Base-by-base conservation (phyloP, 2,888 invertebrate genomes). In the Mesochorus sp. region DNA sequence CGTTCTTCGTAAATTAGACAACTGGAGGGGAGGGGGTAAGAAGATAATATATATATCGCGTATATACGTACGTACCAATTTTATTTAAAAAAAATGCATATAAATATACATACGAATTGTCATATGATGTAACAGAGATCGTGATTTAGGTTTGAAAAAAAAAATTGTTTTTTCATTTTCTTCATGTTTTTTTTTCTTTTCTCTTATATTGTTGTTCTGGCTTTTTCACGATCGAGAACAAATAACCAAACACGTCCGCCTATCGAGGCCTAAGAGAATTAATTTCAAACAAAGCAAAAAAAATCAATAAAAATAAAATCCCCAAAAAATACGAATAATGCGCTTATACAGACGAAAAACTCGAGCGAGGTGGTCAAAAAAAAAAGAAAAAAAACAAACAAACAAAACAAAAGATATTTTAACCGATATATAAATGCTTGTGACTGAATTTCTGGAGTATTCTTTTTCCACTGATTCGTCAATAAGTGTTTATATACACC, bases 21-120 rank as follows among this genome's bases (percentile, higher is more conserved):
- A 14, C n/a, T n/a, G n/a, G n/a, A n/a, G n/a, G n/a, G n/a, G n/a
- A n/a, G n/a, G n/a, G 49, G 53, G 34, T 17, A 61, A 68, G 57
- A 62, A 85, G 82, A 88, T 83, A 85, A 51, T 53, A 37, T 31
- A 71, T 84, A 85, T 86, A 86, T 86, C 85, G 80, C 85, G 83
- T 85, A 86, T 85, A 85, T n/a, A n/a, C 79, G 82, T 83, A 83
- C 77, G 79, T 83, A 85, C 85, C n/a, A 78, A 83, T 81, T 88
- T 87, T 84, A 86, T 88, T 87, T 85, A 81, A 74, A 66, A 70
- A 74, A 34, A 78, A 80, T 76, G 76, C 79, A 80, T 59, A 80
- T 79, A 82, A 81, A 76, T 83, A 84, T 81, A 82, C 80, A 76
- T 79, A 66, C 73, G 79, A 73, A 80, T 83, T 68, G 72, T 81